Evolutionary conservation across 2,113 vertebrate genomes (phyloP), one percentile per base, ranked within the genome.

Genomic region (Mus musculus): DNA sequence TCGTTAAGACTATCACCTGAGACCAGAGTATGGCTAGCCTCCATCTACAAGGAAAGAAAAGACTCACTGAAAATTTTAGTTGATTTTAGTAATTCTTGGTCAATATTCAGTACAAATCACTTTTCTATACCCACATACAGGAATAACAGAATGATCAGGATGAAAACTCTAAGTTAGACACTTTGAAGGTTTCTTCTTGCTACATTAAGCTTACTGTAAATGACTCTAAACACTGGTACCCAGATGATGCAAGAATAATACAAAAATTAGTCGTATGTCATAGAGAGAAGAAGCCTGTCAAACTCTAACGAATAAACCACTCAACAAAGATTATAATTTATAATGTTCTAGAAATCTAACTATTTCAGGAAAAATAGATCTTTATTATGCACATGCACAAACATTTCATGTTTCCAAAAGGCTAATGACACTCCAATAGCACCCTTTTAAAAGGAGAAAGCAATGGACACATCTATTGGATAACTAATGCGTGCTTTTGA

Each of bases 281-380:
- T 33, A 76, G 2, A 72, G 26, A 82, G 10, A 2, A 94, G 56
- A 89, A 52, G 30, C 22, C 4, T 5, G 22, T 36, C 16, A 12
- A 92, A 92, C 67, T 33, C 10, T 36, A 30, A 0, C 77, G 46
- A n/a, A 63, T 24, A 92, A 92, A 95, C 61, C 0, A 94, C 42
- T 73, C 76, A 75, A 81, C 42, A 81, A 4, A 94, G 14, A 76
- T 69, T 89, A 54, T 33, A 78, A 16, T n/a, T 90, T 4, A 91
- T 82, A 88, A 93, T 73, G 30, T 86, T 88, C 22, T 52, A 82
- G 61, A 33, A 73, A 91, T n/a, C 33, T 69, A 59, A 19, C 17
- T 59, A 75, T 59, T 71, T 36, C 42, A 26, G 7, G 33, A 76
- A 96, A 94, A 94, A 92, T 17, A 72, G 13, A 90, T n/a, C 39